Evolutionary conservation across 2,113 vertebrate genomes (phyloP).

Genomic region (Porphyrio hochstetteri): DNA sequence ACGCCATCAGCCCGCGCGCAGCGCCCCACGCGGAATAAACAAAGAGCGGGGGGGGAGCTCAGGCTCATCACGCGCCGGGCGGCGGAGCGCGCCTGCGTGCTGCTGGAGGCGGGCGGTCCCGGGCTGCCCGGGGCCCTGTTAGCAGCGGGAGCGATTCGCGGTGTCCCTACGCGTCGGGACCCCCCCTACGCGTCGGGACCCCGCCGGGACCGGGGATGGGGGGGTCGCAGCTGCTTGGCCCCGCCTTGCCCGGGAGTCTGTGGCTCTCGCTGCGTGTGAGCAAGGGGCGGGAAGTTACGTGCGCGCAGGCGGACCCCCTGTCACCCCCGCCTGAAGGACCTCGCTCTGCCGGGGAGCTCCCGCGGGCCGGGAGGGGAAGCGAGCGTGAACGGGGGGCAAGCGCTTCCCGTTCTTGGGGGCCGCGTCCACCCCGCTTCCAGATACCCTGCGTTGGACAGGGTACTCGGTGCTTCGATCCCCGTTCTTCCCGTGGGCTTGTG

Average conservation of each 20-base stretch:
- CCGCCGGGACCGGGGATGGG: rapidly evolving
- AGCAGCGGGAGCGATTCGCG: rapidly evolving
- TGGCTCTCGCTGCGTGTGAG: rapidly evolving
- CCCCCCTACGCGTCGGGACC: too few species aligned
- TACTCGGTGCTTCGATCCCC: rapidly evolving
- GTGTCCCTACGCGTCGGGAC: too few species aligned
- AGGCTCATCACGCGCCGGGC: rapidly evolving
- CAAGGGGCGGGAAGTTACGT: rapidly evolving
- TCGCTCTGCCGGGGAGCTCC: rapidly evolving
- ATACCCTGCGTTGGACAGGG: rapidly evolving
- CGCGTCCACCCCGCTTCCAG: background rate
- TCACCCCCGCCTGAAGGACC: too few species aligned
- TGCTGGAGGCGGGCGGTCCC: too few species aligned
- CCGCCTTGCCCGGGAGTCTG: too few species aligned
- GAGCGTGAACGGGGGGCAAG: background rate
- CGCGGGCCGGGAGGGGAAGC: background rate
- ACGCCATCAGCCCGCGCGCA: background rate
- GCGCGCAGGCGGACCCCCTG: rapidly evolving
- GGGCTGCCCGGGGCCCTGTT: rapidly evolving
- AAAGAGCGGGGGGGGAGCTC: background rate
- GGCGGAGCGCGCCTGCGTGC: background rate
- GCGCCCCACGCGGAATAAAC: background rate
- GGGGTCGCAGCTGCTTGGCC: too few species aligned
- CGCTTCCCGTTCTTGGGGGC: rapidly evolving
- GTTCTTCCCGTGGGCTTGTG: background rate